These are phyloP conservation scores for Holcopasites calliopsidis DNA, from an alignment of 1,140 invertebrate genomes.

Conservation along the genomic window DNA sequence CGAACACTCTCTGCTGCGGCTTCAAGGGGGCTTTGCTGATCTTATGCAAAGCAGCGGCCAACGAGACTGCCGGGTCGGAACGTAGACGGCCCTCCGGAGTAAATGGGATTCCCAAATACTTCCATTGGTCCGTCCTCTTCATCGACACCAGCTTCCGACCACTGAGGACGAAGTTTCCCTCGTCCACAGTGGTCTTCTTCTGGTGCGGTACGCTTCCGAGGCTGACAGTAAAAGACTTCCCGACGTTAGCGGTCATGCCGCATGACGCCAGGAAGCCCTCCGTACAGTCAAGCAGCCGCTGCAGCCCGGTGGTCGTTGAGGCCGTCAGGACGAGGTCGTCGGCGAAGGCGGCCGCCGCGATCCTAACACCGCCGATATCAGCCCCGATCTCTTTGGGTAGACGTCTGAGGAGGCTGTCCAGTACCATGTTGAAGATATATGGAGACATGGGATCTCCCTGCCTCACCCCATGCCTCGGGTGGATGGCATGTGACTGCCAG, in stretches of 20 bases:
- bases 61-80: no score
- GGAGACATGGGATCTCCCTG: background rate
- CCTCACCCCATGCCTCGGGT: background rate
- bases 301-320: background rate
- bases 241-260: no score
- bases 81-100: no score
- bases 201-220: no score
- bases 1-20: no score
- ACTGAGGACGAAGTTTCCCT: no score
- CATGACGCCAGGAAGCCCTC: background rate
- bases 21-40: no score
- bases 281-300: background rate
- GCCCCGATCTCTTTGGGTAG: background rate
- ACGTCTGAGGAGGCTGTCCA: background rate
- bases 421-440: background rate
- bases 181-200: no score
- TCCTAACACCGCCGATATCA: background rate
- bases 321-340: background rate
- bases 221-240: conserved; percentile 1
- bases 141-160: no score
- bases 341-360: background rate
- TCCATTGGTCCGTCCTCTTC: no score
- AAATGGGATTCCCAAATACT: no score
- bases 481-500: background rate
- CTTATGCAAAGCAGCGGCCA: no score